Conservation (phyloP, 2,888 invertebrate species). For the Drosophila rellima region DNA sequence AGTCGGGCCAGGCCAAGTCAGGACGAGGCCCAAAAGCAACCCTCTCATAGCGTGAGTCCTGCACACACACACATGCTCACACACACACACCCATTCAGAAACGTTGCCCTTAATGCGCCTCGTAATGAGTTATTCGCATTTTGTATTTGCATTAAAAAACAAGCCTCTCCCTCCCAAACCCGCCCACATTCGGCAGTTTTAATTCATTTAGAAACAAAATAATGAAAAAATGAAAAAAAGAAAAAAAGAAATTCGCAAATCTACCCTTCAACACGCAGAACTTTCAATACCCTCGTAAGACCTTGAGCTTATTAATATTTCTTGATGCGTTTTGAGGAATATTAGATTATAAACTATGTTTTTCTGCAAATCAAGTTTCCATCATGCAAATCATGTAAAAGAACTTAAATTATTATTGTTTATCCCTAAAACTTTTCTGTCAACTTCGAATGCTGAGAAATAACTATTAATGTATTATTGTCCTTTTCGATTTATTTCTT, state of each 20-base stretch:
- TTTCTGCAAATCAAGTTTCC: too few species aligned
- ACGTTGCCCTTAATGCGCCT: conserved; percentile 76
- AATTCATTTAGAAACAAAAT: conserved; percentile 78
- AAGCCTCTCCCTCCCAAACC: conserved; percentile 47
- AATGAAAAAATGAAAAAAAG: conserved; percentile 55
- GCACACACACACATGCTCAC: conserved; percentile 26
- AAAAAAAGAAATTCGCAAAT: not conserved
- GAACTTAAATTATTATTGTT: too few species aligned
- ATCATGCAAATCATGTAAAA: too few species aligned
- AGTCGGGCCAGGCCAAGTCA: conserved; percentile 48
- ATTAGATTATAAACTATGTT: not conserved
- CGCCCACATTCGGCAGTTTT: conserved; percentile 74
- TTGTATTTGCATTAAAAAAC: conserved; percentile 75
- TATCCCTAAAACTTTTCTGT: too few species aligned
- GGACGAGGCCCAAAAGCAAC: conserved; percentile 65
- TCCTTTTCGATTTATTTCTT: too few species aligned
- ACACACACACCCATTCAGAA: conserved; percentile 30
- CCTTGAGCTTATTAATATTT: not conserved
- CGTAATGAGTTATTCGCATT: conserved; percentile 83
- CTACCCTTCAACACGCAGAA: not conserved
- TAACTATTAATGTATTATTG: too few species aligned
- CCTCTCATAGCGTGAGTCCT: conserved; percentile 68
- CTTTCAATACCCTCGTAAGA: conserved; percentile 9
- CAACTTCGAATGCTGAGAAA: too few species aligned
- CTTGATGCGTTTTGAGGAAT: not conserved